Evolutionary conservation across 2,888 invertebrate species (phyloP), one percentile per base, ranked within the genome.

Genomic region (Cantharis nigra): DNA sequence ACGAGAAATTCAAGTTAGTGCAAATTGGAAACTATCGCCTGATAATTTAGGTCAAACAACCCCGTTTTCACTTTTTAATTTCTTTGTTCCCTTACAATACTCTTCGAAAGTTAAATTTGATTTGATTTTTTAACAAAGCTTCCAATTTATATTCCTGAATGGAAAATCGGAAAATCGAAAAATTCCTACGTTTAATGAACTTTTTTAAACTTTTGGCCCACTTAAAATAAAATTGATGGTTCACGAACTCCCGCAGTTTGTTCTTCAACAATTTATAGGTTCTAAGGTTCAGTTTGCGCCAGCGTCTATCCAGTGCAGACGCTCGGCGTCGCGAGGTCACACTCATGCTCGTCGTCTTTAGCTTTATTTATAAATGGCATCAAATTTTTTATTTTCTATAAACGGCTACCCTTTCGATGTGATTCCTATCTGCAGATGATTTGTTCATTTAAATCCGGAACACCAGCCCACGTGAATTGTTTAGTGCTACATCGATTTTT

Each of bases 191-290:
- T 49, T n/a, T 20, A 67, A 14, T 67, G 64, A 64, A 67, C 20
- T 67, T 67, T 67, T 67, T 23, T 67, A 18, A 67, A 67, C 65
- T 67, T 67, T 67, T 67, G 65, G 65, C 65, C 20, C 65, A 67
- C 65, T 67, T 67, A 67, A 67, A 67, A 67, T 67, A 67, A 67
- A 67, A 67, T 67, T 67, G n/a, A 67, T 67, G 65, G 65, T 67
- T 67, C 13, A 67, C 65, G 26, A 67, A 49, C 49, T 26, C 65
- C 65, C 65, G 18, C 65, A 67, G 65, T 67, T 67, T 23, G 65
- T 67, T 26, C 26, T 67, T 23, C 20, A 67, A 67, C 26, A 67
- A 23, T 67, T 67, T 67, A 67, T 67, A 67, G 23, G 65, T 13
- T n/a, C 49, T 26, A 67, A 20, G 23, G 65, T 67, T 67, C 23